Evolutionary conservation across 2,797 vertebrate genomes (phyloP), one percentile per base, ranked within the genome.

Genomic region (Vultur gryphus): DNA sequence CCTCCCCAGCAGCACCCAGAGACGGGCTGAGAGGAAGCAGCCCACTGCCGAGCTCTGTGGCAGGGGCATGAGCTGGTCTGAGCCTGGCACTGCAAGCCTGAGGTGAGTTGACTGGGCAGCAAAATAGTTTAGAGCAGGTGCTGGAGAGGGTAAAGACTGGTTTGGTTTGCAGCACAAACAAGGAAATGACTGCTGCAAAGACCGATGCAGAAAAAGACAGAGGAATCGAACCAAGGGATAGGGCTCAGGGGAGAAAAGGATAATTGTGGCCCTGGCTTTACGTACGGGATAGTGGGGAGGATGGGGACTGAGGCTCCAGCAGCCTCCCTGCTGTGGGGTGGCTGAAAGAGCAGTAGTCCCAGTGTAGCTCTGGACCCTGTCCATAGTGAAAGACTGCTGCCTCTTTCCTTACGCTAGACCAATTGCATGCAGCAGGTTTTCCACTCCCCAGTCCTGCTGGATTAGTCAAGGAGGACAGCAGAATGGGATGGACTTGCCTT

Each of bases 41-140:
- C 75, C 84, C 39, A 10, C 64, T 87, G 72, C 94, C 1, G 82
- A 94, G 86, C 89, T 76, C 67, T 57, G 58, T 78, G 54, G 77
- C 67, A 85, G 91, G 70, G 0, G 10, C 0, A 3, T 64, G 85
- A 96, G 77, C 92, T 89, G 87, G 54, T 89, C 88, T 92, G 94
- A 93, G 51, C 81, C 85, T 70, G 87, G 83, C 62, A 51, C 95
- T 78, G 61, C 85, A 80, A 93, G 61, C 77, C 80, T 93, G 65
- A 97, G 97, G 97, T 97, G 91, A 98, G 97, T 97, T 61, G 29
- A 78, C 48, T 1, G 92, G 67, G 69, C 61, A 76, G 70, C 58
- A 59, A 78, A 91, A 84, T 14, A 75, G 19, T 26, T 73, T 49
- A 39, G 70, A 59, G 59, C 39, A 96, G 62, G 11, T 81, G 76